Evolutionary conservation across 1,140 invertebrate genomes (phyloP).

Genomic region (Papilio aristodemus): DNA sequence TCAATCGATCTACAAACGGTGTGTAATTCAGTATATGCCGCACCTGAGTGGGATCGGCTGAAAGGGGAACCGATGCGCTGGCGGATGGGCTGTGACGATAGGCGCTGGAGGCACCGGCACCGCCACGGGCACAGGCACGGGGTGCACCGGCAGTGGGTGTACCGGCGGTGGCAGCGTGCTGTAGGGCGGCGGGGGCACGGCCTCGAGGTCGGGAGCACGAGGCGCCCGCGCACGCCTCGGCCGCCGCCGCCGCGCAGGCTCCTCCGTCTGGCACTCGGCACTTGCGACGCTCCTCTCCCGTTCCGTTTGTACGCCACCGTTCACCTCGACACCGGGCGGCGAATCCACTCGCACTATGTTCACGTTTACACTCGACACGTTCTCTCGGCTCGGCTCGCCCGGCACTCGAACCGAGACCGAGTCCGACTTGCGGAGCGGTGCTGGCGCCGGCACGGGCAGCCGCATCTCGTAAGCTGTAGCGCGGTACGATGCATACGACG

Average conservation of each 20-base stretch:
- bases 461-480: conserved; percentile 72
- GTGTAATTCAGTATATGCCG: conserved; percentile 25
- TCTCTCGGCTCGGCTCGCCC: conserved; percentile 63
- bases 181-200: conserved; percentile 74
- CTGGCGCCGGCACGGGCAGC: conserved; percentile 77
- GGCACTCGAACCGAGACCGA: conserved; percentile 73
- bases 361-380: conserved; percentile 75
- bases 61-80: conserved; percentile 74
- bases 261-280: conserved; percentile 75
- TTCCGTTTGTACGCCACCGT: conserved; percentile 73
- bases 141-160: conserved; percentile 46
- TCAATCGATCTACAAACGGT: conserved; percentile 50
- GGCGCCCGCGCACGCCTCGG: conserved; percentile 56
- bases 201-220: conserved; percentile 57
- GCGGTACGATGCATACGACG: conserved; percentile 72
- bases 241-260: conserved; percentile 64
- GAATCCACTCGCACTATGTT: conserved; percentile 74
- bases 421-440: conserved; percentile 67
- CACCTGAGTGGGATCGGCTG: conserved; percentile 78
- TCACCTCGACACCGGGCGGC: conserved; percentile 57
- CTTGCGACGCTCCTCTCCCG: conserved; percentile 68
- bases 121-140: conserved; percentile 46
- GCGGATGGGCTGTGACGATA: conserved; percentile 60
- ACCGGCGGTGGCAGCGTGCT: conserved; percentile 72
- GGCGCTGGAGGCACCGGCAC: conserved; percentile 51